Base-by-base conservation (phyloP, 2,888 invertebrate genomes). In the Aleiodes leptofemur region DNA sequence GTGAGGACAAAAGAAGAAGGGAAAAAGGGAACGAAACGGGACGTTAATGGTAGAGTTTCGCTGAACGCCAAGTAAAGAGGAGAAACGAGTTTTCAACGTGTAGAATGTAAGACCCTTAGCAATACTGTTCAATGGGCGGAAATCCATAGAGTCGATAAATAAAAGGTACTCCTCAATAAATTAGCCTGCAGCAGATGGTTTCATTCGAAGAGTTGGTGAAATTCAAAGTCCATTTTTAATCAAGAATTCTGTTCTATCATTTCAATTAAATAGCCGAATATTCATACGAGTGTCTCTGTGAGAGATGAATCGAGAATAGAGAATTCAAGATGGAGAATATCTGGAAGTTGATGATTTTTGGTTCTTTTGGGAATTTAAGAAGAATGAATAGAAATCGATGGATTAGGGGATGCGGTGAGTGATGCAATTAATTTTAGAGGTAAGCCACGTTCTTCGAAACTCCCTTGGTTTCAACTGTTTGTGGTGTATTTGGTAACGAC, bases 341-440 rank as follows among this genome's bases (percentile, higher is more conserved):
- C 51, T 8, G 11, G 11, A 29, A 68, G n/a, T n/a, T 51, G 51
- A 51, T 29, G 31, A 53, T 51, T 23, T 51, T 8, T 68, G 31
- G 50, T 76, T 77, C 76, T 77, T 23, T 69, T 75, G 72, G 76
- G 79, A 76, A 76, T 74, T 66, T 75, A 80, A 76, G 64, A 64
- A 53, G 56, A 71, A 23, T 51, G 55, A 72, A 68, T 31, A 73
- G 29, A 61, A 50, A 70, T 73, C 72, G 75, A 76, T 73, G 74
- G 74, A 77, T 77, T 76, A 73, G 79, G 79, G 2, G 80, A 83
- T 83, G 83, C 83, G 79, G 80, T 80, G 82, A 81, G 82, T 82
- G 81, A 80, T 76, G 77, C 82, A 82, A 86, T 87, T 87, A 87
- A 88, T 87, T 86, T 84, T 13, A n/a, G 84, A 85, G 81, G 79